Percentiles rank a stretch among this genome's conserved stretches.
Conservation (phyloP, 2,888 invertebrate genomes). For the Dynastes hyllus region DNA sequence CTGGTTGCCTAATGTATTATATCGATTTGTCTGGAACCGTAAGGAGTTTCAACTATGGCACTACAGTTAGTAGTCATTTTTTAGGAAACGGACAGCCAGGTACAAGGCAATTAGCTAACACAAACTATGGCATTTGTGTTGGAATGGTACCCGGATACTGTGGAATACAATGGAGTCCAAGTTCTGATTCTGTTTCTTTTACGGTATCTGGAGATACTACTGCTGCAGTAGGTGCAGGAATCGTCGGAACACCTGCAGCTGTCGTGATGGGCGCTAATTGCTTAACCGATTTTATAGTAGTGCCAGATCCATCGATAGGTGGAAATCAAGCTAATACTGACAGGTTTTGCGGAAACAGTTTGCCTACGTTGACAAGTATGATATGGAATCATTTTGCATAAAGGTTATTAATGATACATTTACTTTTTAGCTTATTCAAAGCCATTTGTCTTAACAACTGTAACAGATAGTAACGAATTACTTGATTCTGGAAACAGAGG, state of each 20-base stretch:
- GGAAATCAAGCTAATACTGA: slow-evolving; percentile 73
- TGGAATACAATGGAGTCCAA: slow-evolving; percentile 79
- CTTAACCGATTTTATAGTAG: slow-evolving; percentile 82
- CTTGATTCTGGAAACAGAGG: slow-evolving; percentile 83
- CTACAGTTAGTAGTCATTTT: slow-evolving; percentile 66
- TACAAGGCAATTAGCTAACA: slow-evolving; percentile 81
- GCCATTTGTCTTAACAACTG: slow-evolving; percentile 84
- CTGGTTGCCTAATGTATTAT: slow-evolving; percentile 86
- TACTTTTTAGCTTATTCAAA: slow-evolving; percentile 74
- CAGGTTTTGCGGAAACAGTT: slow-evolving; percentile 82
- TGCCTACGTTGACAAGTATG: slow-evolving; percentile 49
- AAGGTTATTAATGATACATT: not conserved
- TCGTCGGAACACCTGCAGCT: slow-evolving; percentile 69
- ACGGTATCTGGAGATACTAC: slow-evolving; percentile 81
- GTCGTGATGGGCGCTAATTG: slow-evolving; percentile 77
- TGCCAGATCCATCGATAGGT: slow-evolving; percentile 76
- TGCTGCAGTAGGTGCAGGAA: slow-evolving; percentile 67
- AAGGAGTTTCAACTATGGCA: slow-evolving; percentile 84
- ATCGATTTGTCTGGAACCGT: slow-evolving; percentile 78
- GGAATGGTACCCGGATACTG: slow-evolving; percentile 84
- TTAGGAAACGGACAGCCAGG: slow-evolving; percentile 69
- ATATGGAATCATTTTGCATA: not conserved
- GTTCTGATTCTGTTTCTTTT: slow-evolving; percentile 75
- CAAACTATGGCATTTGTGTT: slow-evolving; percentile 86
- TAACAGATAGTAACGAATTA: slow-evolving; percentile 78